Evolutionary conservation across 2,113 vertebrate species (phyloP).

Genomic region (Tretioscincus oriximinensis): DNA sequence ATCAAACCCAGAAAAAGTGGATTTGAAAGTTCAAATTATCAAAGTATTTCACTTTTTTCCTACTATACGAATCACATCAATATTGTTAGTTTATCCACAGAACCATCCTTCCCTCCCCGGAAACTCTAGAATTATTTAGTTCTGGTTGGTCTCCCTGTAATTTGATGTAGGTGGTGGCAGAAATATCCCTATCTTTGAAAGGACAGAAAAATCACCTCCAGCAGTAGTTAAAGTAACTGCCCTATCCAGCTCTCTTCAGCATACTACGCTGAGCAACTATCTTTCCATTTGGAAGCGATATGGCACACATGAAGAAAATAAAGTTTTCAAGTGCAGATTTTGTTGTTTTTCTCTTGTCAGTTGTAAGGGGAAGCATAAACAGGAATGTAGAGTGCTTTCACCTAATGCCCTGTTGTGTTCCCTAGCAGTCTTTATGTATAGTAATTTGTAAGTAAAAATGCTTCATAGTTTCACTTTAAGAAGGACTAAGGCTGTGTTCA

Average conservation of each 20-base stretch:
- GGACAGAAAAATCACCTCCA: slow-evolving; percentile 56
- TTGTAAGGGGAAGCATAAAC: slow-evolving; percentile 43
- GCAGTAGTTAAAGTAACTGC: slow-evolving; percentile 43
- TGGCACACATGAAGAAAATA: slow-evolving; percentile 64
- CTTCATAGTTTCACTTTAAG: neutral
- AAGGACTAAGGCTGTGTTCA: no score
- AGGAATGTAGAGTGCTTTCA: slow-evolving; percentile 37
- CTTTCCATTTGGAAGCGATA: slow-evolving; percentile 64
- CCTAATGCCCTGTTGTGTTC: neutral
- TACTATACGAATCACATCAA: slow-evolving; percentile 21
- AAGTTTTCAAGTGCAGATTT: slow-evolving; percentile 56
- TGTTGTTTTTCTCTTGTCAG: slow-evolving; percentile 58
- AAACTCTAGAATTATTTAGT: slow-evolving; percentile 31
- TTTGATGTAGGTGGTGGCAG: slow-evolving; percentile 37
- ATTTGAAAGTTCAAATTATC: slow-evolving; percentile 6
- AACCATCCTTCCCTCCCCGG: neutral
- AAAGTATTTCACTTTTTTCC: slow-evolving; percentile 37
- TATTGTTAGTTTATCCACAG: slow-evolving; percentile 27
- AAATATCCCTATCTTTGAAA: slow-evolving; percentile 54
- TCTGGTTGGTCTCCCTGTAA: slow-evolving; percentile 43
- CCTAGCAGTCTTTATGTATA: neutral
- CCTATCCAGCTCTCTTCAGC: slow-evolving; percentile 58
- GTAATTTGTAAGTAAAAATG: neutral
- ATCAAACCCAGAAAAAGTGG: neutral
- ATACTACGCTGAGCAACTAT: slow-evolving; percentile 64